Evolutionary conservation across 1,140 invertebrate species (phyloP), one percentile per base, ranked within the genome.

Genomic region (Drepana arcuata): DNA sequence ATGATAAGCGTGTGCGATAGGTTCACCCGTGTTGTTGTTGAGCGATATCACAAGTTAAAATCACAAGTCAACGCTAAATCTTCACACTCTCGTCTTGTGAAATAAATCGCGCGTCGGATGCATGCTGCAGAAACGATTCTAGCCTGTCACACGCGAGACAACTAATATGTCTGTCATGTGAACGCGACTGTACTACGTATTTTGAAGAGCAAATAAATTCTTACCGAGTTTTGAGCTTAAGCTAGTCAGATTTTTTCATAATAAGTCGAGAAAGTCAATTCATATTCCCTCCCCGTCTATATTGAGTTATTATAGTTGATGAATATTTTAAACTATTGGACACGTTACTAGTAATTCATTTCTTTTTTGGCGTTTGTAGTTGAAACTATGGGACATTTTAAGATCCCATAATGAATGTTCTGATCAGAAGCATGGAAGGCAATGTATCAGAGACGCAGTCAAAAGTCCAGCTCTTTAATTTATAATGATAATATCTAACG

Each of bases 131-230:
- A 11, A 33, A 31, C 31, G 42, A 44, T 53, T 42, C 50, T 49
- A 53, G 51, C 66, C 53, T 57, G 55, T 68, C 64, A 68, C 40
- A 40, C 33, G 34, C 38, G 51, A 58, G 60, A 61, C 60, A 62
- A 58, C 58, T 69, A 69, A 74, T 74, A 71, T 74, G 61, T 64
- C 60, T 50, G 41, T 41, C 48, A 41, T 54, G 55, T 47, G 47
- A 59, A 56, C 54, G 45, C 42, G 42, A 53, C 40, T 50, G 48
- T 38, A 29, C 24, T 36, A 27, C 42, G 36, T 46, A 47, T 43
- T 48, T 49, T 46, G 53, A 61, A 51, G 55, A 36, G 48, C 48
- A 18, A 34, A 70, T 69, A 70, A 69, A 71, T 69, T 55, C 56
- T 40, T 31, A 42, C 42, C 46, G 36, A 37, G 40, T 54, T 50